Evolutionary conservation across 2,797 vertebrate genomes (phyloP).

Genomic region (Halcyon badia): DNA sequence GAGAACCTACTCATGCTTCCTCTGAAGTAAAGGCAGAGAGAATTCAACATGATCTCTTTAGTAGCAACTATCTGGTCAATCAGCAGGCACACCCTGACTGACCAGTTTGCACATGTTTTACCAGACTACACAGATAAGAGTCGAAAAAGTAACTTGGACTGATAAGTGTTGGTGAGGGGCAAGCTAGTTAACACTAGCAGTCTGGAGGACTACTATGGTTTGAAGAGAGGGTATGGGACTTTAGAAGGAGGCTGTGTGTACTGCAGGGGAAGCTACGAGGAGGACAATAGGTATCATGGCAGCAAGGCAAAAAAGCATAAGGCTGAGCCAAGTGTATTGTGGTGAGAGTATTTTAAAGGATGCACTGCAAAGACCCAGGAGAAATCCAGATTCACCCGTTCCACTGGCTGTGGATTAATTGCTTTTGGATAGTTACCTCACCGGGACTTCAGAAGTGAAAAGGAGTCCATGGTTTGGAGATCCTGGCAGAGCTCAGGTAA

Average conservation of each 20-base stretch:
- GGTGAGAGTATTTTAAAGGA: background rate
- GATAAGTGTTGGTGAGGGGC: background rate
- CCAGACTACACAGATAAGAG: background rate
- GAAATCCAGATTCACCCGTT: background rate
- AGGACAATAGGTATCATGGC: background rate
- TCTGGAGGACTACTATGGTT: background rate
- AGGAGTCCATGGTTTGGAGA: background rate
- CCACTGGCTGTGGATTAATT: background rate
- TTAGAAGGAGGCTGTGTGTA: accelerated
- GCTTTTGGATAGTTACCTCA: background rate
- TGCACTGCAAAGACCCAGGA: background rate
- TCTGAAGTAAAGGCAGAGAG: background rate
- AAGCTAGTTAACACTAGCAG: background rate
- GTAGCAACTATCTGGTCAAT: background rate
- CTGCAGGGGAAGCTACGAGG: background rate
- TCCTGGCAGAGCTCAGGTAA: background rate
- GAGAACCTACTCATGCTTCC: background rate
- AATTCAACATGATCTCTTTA: background rate
- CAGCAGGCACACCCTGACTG: background rate
- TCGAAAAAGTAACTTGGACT: background rate
- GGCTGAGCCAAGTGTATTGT: background rate
- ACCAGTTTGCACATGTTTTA: background rate
- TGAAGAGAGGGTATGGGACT: background rate
- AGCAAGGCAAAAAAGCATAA: background rate
- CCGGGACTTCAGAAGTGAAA: background rate